Base-by-base conservation (phyloP, 2,888 invertebrate genomes). In the Scrobipalpa costella region DNA sequence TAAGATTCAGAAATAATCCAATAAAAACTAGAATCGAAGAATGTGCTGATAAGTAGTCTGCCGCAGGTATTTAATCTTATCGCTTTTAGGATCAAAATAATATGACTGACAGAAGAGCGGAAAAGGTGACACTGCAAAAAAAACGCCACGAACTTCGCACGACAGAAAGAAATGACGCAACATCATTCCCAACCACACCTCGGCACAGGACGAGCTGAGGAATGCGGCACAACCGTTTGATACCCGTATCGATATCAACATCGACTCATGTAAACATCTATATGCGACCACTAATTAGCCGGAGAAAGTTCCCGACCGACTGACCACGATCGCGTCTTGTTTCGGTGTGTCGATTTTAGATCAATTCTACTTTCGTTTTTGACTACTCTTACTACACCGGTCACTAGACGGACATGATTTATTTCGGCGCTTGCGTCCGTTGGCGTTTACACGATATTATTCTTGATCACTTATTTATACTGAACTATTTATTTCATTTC, bases 351-450 rank as follows among this genome's bases (percentile, higher is more conserved):
- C 81, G 86, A 90, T 88, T 90, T 86, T 88, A 90, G 88, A 89
- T 88, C 85, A 85, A 90, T 86, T 85, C 87, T 85, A 91, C 90
- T 91, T 91, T 91, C 90, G 90, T 88, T 91, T 91, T 90, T 90
- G 88, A 85, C 87, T 88, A 85, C 88, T 88, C 88, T 88, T 86
- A 83, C 87, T 84, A n/a, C 79, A 79, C 81, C 83, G 74, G 78
- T 87, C 86, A 81, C 86, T 79, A 71, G 67, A 69, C 69, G 76
- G 80, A 78, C 76, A 75, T 80, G 84, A 87, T 88, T 88, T 86
- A 86, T 85, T 62, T 66, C 69, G 66, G 52, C 63, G 33, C 64
- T 68, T 67, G 68, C 64, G 64, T 66, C 64, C 64, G 60, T 66
- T 63, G 64, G 61, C 61, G 65, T 71, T 70, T 69, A 66, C 64